These are phyloP conservation scores for Endotricha flammealis DNA, from an alignment of 2,888 invertebrate genomes.

Conservation along the genomic window DNA sequence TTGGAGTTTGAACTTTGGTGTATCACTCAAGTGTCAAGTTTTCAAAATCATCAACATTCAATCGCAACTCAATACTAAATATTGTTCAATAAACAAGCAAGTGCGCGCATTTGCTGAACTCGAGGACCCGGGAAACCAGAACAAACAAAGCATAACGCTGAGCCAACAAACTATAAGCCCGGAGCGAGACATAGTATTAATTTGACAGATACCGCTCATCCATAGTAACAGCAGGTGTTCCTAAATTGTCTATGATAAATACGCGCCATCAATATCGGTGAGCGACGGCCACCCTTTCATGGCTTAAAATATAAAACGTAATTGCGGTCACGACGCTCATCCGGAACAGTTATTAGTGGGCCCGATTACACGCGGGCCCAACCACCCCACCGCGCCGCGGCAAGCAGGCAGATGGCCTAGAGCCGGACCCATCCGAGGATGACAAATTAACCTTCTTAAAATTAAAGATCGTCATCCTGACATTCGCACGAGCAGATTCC, in stretches of 20 bases:
- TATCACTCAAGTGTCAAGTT: too few relatives aligned
- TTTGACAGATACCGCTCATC: conserved; percentile 61
- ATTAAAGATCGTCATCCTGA: not conserved
- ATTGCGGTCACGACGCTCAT: conserved; percentile 47
- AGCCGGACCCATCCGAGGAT: too few relatives aligned
- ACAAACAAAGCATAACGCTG: conserved; percentile 44
- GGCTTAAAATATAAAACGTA: conserved; percentile 42
- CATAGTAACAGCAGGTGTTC: conserved; percentile 70
- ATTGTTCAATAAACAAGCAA: too few relatives aligned
- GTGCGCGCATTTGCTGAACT: too few relatives aligned
- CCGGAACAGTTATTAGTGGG: conserved; percentile 25
- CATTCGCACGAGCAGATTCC: not conserved
- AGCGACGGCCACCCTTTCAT: conserved; percentile 49
- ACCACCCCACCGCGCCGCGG: too few relatives aligned
- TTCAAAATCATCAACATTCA: too few relatives aligned
- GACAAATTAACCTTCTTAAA: too few relatives aligned
- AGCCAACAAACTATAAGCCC: conserved; percentile 36
- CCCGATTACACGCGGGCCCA: conserved; percentile 21
- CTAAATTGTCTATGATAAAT: conserved; percentile 69
- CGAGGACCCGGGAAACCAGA: conserved; percentile 23
- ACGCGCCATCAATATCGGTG: conserved; percentile 59
- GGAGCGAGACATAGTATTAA: conserved; percentile 37
- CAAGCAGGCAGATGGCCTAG: too few relatives aligned
- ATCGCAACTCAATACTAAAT: too few relatives aligned
- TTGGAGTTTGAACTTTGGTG: too few relatives aligned